Base-by-base conservation (phyloP, 2,888 invertebrate species). In the Fabriciana adippe region DNA sequence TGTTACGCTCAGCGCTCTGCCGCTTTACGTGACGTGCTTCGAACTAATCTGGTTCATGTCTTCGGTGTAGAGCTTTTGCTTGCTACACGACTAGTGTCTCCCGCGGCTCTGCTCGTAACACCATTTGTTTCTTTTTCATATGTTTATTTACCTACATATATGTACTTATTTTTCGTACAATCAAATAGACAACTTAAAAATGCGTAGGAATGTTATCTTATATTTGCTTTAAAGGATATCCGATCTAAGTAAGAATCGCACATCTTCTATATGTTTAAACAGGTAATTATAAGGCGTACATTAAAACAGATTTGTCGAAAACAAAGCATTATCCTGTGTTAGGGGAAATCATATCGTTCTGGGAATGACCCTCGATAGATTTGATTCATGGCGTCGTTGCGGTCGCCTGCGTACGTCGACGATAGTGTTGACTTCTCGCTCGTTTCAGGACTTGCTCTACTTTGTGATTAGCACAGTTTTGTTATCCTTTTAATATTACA, bases 261-360 rank as follows among this genome's bases (percentile, higher is more conserved):
- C 35, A 35, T 35, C 35, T 8, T 26, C 3, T 26, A 3, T 26
- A 26, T 4, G 26, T 26, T 3, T 26, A 26, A 26, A 26, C 26
- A 26, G 26, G 26, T 26, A 26, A 4, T 26, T 26, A 26, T 26
- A 26, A 26, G 5, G 5, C 26, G 26, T 26, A 26, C 5, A 26
- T 26, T 26, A 4, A 3, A 26, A 26, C 26, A 26, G 26, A 26
- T 75, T 66, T 70, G 50, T 67, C 60, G 55, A 73, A 71, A 74
- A 72, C 74, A 75, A 70, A 54, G 11, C 50, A 69, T 70, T 75
- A 78, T 82, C 78, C 80, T 80, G 69, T 69, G 73, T 65, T 66
- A 73, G 70, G 78, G 75, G 73, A 77, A 78, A 72, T 72, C 73
- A 74, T 76, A 79, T 83, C 81, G 78, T 78, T 71, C 79, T 69